Conservation (phyloP, 2,113 vertebrate species). For the Rattus rattus region DNA sequence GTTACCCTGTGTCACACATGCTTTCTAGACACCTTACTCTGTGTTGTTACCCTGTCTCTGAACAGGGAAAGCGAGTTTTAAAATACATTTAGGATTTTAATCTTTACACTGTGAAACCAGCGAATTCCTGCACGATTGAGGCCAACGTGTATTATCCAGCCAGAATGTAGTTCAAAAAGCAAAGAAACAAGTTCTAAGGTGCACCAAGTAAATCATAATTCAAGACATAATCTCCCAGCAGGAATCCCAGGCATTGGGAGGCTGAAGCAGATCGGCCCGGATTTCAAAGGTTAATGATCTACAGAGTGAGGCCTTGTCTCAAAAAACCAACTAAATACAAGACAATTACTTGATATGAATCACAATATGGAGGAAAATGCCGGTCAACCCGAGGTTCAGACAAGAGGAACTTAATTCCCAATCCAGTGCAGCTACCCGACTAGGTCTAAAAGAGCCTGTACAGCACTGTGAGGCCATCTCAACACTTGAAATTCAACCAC, state of each 20-base stretch:
- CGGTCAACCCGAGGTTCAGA: background rate
- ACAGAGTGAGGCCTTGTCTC: background rate
- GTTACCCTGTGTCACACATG: background rate
- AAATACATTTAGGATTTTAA: background rate
- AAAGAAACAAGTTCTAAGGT: no score
- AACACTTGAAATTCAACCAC: background rate
- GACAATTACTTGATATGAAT: background rate
- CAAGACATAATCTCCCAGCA: background rate
- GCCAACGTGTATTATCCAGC: background rate
- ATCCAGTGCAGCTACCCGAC: background rate
- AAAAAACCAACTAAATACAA: background rate
- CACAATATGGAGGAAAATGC: background rate
- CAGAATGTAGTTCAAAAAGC: background rate
- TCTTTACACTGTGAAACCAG: background rate
- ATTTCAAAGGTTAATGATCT: background rate
- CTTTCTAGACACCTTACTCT: background rate
- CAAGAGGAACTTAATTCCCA: background rate
- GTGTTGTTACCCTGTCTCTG: background rate
- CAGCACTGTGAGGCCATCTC: background rate
- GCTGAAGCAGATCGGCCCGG: background rate
- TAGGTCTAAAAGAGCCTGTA: background rate
- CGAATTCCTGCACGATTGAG: background rate
- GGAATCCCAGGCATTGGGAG: background rate
- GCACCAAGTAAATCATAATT: background rate
- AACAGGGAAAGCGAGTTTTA: background rate